Conservation (phyloP, 2,888 invertebrate genomes). For the Idaea dimidiata region DNA sequence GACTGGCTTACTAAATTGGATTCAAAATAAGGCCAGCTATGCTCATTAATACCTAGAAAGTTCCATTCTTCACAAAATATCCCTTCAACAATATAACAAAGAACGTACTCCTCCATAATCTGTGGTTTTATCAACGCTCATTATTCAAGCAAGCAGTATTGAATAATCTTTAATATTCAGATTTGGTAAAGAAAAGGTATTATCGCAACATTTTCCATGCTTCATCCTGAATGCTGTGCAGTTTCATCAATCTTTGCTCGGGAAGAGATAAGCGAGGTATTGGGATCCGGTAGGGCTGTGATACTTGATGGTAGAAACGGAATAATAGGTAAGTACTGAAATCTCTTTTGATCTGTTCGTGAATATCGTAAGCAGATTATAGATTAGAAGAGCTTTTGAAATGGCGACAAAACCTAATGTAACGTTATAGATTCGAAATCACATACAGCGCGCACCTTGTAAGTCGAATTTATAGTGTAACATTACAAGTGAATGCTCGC, state of each 20-base stretch:
- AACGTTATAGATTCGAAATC: no score
- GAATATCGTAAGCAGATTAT: no score
- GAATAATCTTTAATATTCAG: slow-evolving; percentile 1
- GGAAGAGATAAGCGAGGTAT: neutral
- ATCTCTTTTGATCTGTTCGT: no score
- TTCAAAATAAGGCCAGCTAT: no score
- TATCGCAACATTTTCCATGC: neutral
- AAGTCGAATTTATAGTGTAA: no score
- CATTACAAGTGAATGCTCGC: no score
- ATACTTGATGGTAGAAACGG: neutral
- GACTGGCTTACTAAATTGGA: no score
- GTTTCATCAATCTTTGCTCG: slow-evolving; percentile 1
- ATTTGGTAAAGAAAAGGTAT: neutral
- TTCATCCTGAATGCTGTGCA: slow-evolving; percentile 1
- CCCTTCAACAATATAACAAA: neutral
- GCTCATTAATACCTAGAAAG: no score
- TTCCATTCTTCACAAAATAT: neutral
- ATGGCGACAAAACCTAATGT: no score
- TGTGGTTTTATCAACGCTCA: neutral
- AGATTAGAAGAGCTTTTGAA: no score
- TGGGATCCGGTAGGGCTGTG: neutral
- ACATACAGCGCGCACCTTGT: no score
- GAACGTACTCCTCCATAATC: neutral
- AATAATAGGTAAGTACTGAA: neutral
- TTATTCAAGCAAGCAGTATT: neutral